Evolutionary conservation across 2,888 invertebrate genomes (phyloP).

Genomic region (Meteorus colon): DNA sequence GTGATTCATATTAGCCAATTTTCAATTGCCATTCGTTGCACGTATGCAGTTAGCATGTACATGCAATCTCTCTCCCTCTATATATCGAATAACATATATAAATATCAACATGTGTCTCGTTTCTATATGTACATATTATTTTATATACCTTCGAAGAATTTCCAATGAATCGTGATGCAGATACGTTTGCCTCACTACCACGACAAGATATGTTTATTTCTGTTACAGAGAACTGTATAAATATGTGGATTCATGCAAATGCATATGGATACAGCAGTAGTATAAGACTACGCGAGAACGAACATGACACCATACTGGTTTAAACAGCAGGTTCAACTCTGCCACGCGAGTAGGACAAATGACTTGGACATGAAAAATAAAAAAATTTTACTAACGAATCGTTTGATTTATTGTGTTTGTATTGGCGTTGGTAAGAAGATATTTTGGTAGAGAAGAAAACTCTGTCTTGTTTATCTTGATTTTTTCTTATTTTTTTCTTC

Average conservation of each 20-base stretch:
- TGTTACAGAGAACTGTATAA: neutral
- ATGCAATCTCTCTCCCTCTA: neutral
- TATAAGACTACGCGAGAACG: constrained; percentile 8
- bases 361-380: constrained; percentile 1
- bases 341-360: constrained; percentile 16
- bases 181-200: neutral
- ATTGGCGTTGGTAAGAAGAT: constrained; percentile 7
- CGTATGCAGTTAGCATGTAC: constrained; percentile 6
- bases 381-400: constrained; percentile 2
- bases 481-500: neutral
- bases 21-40: constrained; percentile 6
- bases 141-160: neutral
- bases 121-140: neutral
- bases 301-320: constrained; percentile 15
- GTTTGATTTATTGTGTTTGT: constrained; percentile 5
- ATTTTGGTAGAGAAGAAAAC: neutral
- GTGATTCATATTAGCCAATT: constrained; percentile 6
- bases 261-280: neutral
- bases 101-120: neutral
- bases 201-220: neutral
- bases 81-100: neutral
- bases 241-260: neutral
- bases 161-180: neutral
- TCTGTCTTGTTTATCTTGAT: neutral
- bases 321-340: constrained; percentile 10